A percentile compares a stretch with the other conserved stretches of the same genome.
Evolutionary conservation across 2,797 vertebrate genomes (phyloP).

Genomic region (Balearica regulorum): DNA sequence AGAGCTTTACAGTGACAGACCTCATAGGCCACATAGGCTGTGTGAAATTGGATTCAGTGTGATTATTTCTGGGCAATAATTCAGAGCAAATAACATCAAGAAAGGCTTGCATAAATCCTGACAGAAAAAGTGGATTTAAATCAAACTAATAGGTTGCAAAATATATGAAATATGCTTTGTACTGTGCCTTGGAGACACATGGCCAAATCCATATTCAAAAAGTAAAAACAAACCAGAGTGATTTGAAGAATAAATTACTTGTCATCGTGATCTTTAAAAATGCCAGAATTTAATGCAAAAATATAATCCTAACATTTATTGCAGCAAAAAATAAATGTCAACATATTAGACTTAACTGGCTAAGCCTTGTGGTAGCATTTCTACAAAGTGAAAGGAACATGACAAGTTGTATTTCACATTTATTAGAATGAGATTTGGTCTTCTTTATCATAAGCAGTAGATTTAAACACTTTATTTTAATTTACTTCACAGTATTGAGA

Average conservation of each 20-base stretch:
- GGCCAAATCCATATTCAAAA: slow-evolving; percentile 78
- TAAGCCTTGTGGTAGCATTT: slow-evolving; percentile 77
- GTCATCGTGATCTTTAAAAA: slow-evolving; percentile 83
- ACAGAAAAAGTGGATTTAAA: slow-evolving; percentile 79
- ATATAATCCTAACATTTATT: slow-evolving; percentile 84
- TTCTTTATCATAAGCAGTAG: slow-evolving; percentile 78
- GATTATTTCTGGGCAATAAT: slow-evolving; percentile 79
- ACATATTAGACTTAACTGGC: slow-evolving; percentile 79
- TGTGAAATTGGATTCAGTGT: slow-evolving; percentile 77
- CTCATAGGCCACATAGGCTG: slow-evolving; percentile 67
- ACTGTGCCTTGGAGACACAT: slow-evolving; percentile 75
- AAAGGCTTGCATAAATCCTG: slow-evolving; percentile 73
- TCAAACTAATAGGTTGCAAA: slow-evolving; percentile 80
- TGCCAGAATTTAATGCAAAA: slow-evolving; percentile 82
- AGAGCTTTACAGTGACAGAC: slow-evolving; percentile 60
- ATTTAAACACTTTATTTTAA: slow-evolving; percentile 81
- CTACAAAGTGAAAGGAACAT: slow-evolving; percentile 75
- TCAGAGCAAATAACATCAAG: slow-evolving; percentile 78
- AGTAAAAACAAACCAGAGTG: slow-evolving; percentile 75
- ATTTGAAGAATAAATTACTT: slow-evolving; percentile 82
- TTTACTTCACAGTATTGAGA: slow-evolving; percentile 69
- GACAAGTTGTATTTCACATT: slow-evolving; percentile 78
- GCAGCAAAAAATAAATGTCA: slow-evolving; percentile 82
- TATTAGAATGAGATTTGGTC: slow-evolving; percentile 76
- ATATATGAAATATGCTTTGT: slow-evolving; percentile 76